Evolutionary conservation across 1,140 invertebrate species (phyloP).

Genomic region (Drosophila pseudoobscura): DNA sequence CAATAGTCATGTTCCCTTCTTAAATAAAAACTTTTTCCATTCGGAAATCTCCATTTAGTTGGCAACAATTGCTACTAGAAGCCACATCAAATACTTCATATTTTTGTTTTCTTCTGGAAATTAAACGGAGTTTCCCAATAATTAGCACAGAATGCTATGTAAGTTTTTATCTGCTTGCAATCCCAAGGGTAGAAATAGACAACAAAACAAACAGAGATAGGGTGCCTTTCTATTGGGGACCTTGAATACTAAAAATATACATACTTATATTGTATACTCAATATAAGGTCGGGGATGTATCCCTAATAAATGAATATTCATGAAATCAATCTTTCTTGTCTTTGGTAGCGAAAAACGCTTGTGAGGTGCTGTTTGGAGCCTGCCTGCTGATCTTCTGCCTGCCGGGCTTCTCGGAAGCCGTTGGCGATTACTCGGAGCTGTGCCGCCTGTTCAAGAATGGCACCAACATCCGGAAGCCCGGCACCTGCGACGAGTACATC

Average conservation of each 20-base stretch:
- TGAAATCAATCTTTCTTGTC: not conserved
- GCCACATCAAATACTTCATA: constrained; percentile 17
- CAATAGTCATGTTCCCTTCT: constrained; percentile 8
- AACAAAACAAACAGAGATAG: too few species aligned
- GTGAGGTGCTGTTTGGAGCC: constrained; percentile 13
- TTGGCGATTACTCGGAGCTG: constrained; percentile 37
- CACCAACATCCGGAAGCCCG: constrained; percentile 57
- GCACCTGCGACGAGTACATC: constrained; percentile 66
- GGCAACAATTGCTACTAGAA: constrained; percentile 24
- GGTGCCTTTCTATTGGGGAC: not conserved
- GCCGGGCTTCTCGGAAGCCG: constrained; percentile 16
- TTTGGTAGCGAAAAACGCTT: constrained; percentile 16
- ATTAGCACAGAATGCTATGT: constrained; percentile 28
- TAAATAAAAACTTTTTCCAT: constrained; percentile 39
- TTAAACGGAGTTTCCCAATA: constrained; percentile 35
- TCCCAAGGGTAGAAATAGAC: too few species aligned
- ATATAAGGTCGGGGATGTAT: too few species aligned
- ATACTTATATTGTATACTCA: too few species aligned
- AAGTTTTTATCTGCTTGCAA: constrained; percentile 12
- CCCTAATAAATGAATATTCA: too few species aligned
- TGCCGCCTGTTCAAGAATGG: constrained; percentile 66
- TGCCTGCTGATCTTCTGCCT: constrained; percentile 24
- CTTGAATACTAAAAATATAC: too few species aligned
- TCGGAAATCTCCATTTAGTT: constrained; percentile 47
- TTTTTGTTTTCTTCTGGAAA: constrained; percentile 15